Base-by-base conservation (phyloP, 2,888 invertebrate genomes). In the Melolontha melolontha region DNA sequence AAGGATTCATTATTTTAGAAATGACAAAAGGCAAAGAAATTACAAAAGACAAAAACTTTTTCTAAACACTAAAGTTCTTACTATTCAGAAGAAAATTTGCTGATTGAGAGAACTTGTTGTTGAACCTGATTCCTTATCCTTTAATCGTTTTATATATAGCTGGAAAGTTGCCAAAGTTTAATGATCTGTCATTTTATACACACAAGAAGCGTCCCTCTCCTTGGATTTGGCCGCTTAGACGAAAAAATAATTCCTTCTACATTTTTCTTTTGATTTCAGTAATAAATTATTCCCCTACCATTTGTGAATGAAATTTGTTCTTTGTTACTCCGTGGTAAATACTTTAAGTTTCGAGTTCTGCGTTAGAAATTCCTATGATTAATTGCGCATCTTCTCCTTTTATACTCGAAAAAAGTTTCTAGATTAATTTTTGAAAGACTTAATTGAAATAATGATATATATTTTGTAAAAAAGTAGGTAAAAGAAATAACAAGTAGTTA, bases 111-210 rank as follows among this genome's bases (percentile, higher is more conserved):
- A 59, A 44, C 29, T 54, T 39, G 34, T 16, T 54, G 16, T 40
- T 29, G 41, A 12, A 55, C 2, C 27, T 44, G 29, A 40, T 42
- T 44, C 29, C 12, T 12, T 8, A 27, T 27, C 42, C 29, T 27
- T 44, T 29, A 10, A 14, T 47, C 14, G 12, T 59, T 29, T 14
- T 59, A 44, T 59, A 27, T 59, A 59, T 59, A 44, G 44, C 14
- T 29, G 59, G 29, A 44, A 44, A 59, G 44, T 44, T 59, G 34
- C 14, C 29, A 59, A 59, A 59, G 44, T 59, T 34, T 59, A 59
- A 47, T 47, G 29, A 59, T 59, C 44, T 12, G 29, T 59, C 59
- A 44, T 59, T 14, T 44, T 59, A 59, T 27, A 27, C 14, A 29
- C 8, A 11, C 10, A 34, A 44, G 29, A 42, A 44, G 42, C 34